phyloP scores from a whole-genome alignment of 2,797 vertebrate species.

The Etheostoma nigrum region DNA sequence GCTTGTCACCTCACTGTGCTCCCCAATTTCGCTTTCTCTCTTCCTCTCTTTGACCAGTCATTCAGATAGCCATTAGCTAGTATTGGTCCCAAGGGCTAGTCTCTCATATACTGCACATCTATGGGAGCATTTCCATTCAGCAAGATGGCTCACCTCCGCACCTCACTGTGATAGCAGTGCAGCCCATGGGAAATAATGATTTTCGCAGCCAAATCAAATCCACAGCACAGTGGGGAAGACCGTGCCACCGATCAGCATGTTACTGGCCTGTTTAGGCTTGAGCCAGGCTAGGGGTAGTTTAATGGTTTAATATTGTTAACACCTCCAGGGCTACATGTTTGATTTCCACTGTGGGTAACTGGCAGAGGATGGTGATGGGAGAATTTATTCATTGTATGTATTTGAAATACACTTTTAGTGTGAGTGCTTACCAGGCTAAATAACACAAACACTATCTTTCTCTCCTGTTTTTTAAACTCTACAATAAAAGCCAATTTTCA shows the following conservation, averaged over 20 bases:
- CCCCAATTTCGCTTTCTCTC: constrained; percentile 31
- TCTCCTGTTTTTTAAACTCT: neutral
- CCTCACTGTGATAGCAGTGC: constrained; percentile 64
- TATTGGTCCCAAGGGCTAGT: constrained; percentile 67
- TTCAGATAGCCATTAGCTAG: constrained; percentile 73
- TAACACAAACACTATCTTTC: neutral
- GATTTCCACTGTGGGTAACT: constrained; percentile 39
- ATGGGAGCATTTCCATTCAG: constrained; percentile 71
- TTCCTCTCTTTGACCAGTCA: constrained; percentile 71
- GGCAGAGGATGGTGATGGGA: neutral
- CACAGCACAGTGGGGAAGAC: constrained; percentile 29
- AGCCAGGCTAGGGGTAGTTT: constrained; percentile 26
- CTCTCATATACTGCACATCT: constrained; percentile 66
- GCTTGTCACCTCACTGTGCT: constrained; percentile 44
- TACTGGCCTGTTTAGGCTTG: constrained; percentile 42
- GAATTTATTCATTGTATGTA: neutral
- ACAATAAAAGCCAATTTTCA: constrained; percentile 37
- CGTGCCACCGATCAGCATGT: constrained; percentile 52
- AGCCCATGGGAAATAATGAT: constrained; percentile 77
- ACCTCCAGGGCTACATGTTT: constrained; percentile 10
- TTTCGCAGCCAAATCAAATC: constrained; percentile 68
- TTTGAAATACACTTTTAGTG: neutral
- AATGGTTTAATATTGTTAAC: constrained; percentile 44
- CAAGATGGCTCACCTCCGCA: constrained; percentile 70
- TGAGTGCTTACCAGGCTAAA: neutral